Evolutionary conservation across 2,888 invertebrate genomes (phyloP).

Genomic region (Cinara cedri): DNA sequence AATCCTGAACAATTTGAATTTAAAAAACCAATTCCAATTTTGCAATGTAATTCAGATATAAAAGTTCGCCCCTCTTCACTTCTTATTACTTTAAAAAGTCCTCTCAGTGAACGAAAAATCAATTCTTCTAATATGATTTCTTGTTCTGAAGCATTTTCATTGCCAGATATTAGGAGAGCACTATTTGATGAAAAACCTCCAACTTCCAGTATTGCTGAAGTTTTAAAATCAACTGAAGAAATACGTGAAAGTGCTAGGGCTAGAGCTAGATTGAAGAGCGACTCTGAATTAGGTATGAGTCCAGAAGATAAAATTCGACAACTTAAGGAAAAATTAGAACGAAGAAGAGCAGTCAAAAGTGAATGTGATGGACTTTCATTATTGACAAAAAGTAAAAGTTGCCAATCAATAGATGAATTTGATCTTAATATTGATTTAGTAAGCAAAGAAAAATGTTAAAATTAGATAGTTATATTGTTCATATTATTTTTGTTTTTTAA

Average conservation of each 20-base stretch:
- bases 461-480: background rate
- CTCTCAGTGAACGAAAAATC: conserved; percentile 46
- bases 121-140: conserved; percentile 58
- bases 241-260: conserved; percentile 71
- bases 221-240: conserved; percentile 65
- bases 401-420: conserved; percentile 51
- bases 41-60: conserved; percentile 24
- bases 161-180: conserved; percentile 64
- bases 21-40: conserved; percentile 56
- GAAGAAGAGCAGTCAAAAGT: conserved; percentile 57
- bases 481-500: background rate
- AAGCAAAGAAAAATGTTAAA: background rate
- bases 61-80: conserved; percentile 59
- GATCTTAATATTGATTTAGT: conserved; percentile 21
- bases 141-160: conserved; percentile 64
- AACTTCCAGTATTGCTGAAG: conserved; percentile 59
- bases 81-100: conserved; percentile 54
- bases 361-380: conserved; percentile 45
- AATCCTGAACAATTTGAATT: conserved; percentile 41
- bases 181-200: conserved; percentile 61
- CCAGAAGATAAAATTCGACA: conserved; percentile 71
- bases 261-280: conserved; percentile 72
- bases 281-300: conserved; percentile 76
- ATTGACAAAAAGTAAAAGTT: conserved; percentile 48
- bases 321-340: conserved; percentile 65